Evolutionary conservation across 2,797 vertebrate genomes (phyloP), one percentile per base, ranked within the genome.

Genomic region (Rhadinocentrus ornatus): DNA sequence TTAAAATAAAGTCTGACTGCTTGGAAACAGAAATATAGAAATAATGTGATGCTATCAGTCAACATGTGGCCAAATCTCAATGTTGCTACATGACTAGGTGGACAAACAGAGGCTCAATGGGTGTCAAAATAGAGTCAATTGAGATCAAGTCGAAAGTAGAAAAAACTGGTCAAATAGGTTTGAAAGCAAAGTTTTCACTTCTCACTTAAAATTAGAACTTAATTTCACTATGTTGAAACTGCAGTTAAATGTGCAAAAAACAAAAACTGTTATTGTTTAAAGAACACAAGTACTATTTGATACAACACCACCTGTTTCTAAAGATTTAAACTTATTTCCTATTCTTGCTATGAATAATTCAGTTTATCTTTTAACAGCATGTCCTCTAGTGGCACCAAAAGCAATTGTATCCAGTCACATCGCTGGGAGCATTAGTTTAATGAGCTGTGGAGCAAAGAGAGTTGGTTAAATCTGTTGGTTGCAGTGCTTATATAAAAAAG

Each of bases 361-460:
- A 52, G 46, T 35, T 50, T 4, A 18, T 63, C 53, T 13, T 15
- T 22, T 24, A n/a, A 31, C 53, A 66, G 37, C 53, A n/a, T 9
- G 44, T n/a, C 39, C 16, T 41, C 39, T 18, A 41, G 39, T 20
- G 4, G 18, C 44, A 46, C 20, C 44, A 10, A n/a, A 46, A 56
- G 64, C 27, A 11, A 16, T 46, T 66, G 64, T 31, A 22, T 22
- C 37, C 52, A 57, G 44, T 44, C 35, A 32, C 41, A 41, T 57
- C 26, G 2, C 64, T 32, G 53, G 32, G 13, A n/a, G 13, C 26
- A 29, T 41, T 31, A 39, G 64, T 9, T 57, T 46, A 56, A 32
- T 7, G 20, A 55, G 35, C 69, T 0, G 69, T 53, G 27, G 31
- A 26, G 34, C 2, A 53, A n/a, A 46, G 7, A 46, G 20, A 44